Evolutionary conservation across 2,797 vertebrate species (phyloP), one percentile per base, ranked within the genome.

Genomic region (Allobates femoralis): DNA sequence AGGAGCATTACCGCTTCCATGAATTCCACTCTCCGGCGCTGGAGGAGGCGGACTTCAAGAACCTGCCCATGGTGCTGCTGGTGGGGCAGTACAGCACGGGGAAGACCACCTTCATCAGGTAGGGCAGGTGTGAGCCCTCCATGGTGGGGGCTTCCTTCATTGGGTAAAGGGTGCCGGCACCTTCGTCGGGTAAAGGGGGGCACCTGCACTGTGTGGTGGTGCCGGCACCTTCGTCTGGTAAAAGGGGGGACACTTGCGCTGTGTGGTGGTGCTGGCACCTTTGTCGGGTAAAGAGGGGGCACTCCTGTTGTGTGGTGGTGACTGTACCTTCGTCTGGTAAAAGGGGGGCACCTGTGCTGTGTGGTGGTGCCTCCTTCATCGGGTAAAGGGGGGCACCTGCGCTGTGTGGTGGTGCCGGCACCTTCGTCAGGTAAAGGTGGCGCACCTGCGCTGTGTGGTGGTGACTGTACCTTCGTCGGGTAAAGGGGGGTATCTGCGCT

Each of bases 31-130:
- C 97, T 11, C 97, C 97, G 2, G 97, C 97, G 23, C 93, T 99
- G 92, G 97, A 99, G 91, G 92, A 96, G 81, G 97, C 97, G 0
- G 97, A 99, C 93, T 99, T 99, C 94, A 96, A 98, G 84, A 97
- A 97, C 94, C 98, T 98, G 81, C 97, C 97, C 81, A 98, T 99
- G 97, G 97, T 99, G 89, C 94, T 99, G 71, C 94, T 99, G 88
- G 97, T 98, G 89, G 97, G 97, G 37, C 97, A 99, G 93, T 99
- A 99, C 94, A 98, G 97, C 93, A 99, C 97, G 7, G 97, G 97
- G 86, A 99, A 98, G 90, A 98, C 97, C 91, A 98, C 97, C 83
- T 99, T 99, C 91, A 99, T 99, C 93, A 96, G 97, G 97, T 98
- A 94, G 55, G 62, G 1, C 1, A 3, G 23, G 2, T 26, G 41